These are phyloP conservation scores for Limnephilus marmoratus DNA, from an alignment of 2,888 invertebrate genomes.

Conservation along the genomic window DNA sequence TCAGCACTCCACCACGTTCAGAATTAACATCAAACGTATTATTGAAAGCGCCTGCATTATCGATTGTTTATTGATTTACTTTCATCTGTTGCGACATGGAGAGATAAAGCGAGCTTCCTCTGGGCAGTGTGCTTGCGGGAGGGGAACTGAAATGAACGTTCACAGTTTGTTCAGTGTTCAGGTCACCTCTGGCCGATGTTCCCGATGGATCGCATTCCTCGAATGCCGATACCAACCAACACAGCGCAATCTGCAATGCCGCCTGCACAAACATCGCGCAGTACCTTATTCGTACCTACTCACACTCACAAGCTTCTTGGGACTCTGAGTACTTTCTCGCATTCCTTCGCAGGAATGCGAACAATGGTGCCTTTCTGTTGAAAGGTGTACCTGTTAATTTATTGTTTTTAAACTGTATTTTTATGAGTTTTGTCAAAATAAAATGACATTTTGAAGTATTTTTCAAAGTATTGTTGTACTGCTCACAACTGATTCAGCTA, in stretches of 20 bases:
- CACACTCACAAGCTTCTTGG: not conserved
- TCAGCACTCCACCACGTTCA: not conserved
- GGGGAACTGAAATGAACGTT: not conserved
- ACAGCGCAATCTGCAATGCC: not conserved
- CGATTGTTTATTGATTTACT: slow-evolving; percentile 17
- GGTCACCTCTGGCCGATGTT: slow-evolving; percentile 39
- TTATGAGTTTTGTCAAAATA: not conserved
- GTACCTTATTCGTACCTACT: not conserved
- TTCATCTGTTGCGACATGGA: slow-evolving; percentile 9
- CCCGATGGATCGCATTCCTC: slow-evolving; percentile 54
- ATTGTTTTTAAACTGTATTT: not conserved
- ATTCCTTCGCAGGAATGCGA: not conserved
- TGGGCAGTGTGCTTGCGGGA: not conserved
- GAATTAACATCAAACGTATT: not conserved
- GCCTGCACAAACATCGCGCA: not conserved
- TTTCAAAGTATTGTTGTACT: too few relatives aligned
- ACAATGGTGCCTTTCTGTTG: not conserved
- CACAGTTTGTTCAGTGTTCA: not conserved
- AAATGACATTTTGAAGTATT: too few relatives aligned
- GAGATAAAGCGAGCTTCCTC: not conserved
- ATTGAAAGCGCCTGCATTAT: not conserved
- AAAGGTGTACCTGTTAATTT: not conserved
- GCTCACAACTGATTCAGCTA: too few relatives aligned
- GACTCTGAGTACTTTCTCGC: not conserved
- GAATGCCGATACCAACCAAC: slow-evolving; percentile 34